Evolutionary conservation across 1,140 invertebrate genomes (phyloP), one percentile per base, ranked within the genome.

Genomic region (Aphelinus atriplicis): DNA sequence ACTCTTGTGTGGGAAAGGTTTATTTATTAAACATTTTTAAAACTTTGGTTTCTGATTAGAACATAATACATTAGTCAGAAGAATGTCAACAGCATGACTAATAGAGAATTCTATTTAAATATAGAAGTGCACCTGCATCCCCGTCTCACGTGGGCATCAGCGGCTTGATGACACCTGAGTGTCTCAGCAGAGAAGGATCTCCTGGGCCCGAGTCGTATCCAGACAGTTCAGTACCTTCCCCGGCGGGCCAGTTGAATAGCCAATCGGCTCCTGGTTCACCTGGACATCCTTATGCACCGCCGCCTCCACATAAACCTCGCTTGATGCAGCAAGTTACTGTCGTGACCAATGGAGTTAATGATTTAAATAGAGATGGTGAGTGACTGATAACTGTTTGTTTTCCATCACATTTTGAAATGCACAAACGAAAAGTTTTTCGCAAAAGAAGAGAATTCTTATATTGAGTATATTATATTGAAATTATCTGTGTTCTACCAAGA

Each of bases 41-140:
- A 58, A 10, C 47, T 45, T 64, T 56, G 26, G 26, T 68, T 6
- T 48, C 45, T 3, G 26, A 10, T 45, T 55, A 6, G 5, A 47
- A 73, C 46, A 50, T 5, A 26, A 26, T 26, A 26, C 26, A 26
- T 26, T 26, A 26, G 26, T 26, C 26, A 26, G 26, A 26, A 26
- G 26, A 26, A 26, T 26, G 26, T 26, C 62, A 56, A 69, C 56
- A 7, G 7, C 5, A 46, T 61, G 60, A n/a, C 9, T 57, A 56
- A 47, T 6, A 26, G 26, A 26, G 26, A 26, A 26, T 26, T 26
- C 26, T 26, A 26, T 26, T 56, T 46, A 45, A 71, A 61, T 78
- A 65, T 83, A 95, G 96, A 88, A 97, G 95, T 86, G 96, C 96
- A 26, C 96, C 96, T 57, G 94, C 96, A 50, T 97, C 96, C 62